Evolutionary conservation across 2,113 vertebrate species (phyloP).

Genomic region (Mesoclemmys tuberculata): DNA sequence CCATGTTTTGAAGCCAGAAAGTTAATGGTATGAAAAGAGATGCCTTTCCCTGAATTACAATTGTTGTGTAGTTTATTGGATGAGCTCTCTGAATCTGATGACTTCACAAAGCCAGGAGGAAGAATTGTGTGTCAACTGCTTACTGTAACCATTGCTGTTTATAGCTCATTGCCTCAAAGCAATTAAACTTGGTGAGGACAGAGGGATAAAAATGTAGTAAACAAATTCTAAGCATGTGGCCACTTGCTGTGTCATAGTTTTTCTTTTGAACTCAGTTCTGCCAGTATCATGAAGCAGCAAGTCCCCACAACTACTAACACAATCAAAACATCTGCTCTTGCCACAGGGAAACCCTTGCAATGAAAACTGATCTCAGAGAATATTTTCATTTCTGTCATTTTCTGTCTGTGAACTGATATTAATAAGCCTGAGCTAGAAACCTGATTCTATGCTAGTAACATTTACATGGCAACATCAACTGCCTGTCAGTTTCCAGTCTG

Average conservation of each 20-base stretch:
- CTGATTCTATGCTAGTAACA: not conserved
- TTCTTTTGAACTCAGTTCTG: constrained; percentile 16
- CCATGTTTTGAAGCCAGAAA: not conserved
- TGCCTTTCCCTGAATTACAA: not conserved
- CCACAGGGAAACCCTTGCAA: not conserved
- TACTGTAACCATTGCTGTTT: not conserved
- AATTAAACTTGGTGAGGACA: constrained; percentile 19
- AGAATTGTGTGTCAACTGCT: not conserved
- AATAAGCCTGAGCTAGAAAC: not conserved
- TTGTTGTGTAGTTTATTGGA: constrained; percentile 4
- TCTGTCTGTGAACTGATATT: not conserved
- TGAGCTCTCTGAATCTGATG: not conserved
- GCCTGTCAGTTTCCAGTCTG: not conserved
- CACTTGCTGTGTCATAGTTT: constrained; percentile 54
- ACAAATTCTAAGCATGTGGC: constrained; percentile 33
- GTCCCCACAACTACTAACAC: not conserved
- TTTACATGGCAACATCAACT: not conserved
- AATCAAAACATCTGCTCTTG: not conserved
- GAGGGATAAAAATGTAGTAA: constrained; percentile 39
- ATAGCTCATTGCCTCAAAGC: constrained; percentile 21
- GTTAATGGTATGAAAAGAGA: not conserved
- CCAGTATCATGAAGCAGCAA: not conserved
- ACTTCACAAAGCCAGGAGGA: not conserved
- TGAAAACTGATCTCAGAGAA: not conserved
- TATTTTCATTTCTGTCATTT: not conserved